These are phyloP conservation scores for Drosophila pseudotalamancana DNA, from an alignment of 2,888 invertebrate genomes.

Conservation along the genomic window DNA sequence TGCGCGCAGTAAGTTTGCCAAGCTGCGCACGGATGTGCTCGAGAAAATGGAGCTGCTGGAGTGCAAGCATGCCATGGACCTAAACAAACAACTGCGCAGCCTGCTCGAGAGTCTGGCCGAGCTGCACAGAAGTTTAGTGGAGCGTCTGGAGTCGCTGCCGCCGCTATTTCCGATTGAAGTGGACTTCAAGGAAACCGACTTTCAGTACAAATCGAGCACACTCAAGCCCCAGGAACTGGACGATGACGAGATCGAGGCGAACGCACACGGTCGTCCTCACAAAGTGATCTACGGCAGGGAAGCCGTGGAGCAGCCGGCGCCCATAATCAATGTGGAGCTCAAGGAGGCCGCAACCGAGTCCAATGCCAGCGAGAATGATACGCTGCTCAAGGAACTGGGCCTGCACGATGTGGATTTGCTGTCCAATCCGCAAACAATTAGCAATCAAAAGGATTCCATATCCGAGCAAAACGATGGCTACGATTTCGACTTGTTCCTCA, in stretches of 20 bases:
- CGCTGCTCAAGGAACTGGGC: constrained; percentile 86
- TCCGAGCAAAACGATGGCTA: constrained; percentile 61
- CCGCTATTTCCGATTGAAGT: constrained; percentile 97
- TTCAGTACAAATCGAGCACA: constrained; percentile 90
- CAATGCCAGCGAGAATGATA: constrained; percentile 54
- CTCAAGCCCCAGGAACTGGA: constrained; percentile 81
- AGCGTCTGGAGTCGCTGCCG: constrained; percentile 90
- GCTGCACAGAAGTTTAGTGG: constrained; percentile 88
- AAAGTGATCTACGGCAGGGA: constrained; percentile 74
- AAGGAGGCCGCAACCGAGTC: constrained; percentile 31
- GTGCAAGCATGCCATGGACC: constrained; percentile 98
- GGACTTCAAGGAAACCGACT: constrained; percentile 95
- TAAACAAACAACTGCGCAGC: constrained; percentile 93
- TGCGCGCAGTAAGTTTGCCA: constrained; percentile 93
- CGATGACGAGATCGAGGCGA: constrained; percentile 76
- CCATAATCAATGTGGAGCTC: constrained; percentile 71
- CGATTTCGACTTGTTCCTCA: constrained; percentile 80
- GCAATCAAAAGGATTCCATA: constrained; percentile 66
- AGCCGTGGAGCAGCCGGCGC: constrained; percentile 78
- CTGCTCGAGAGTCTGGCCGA: constrained; percentile 93
- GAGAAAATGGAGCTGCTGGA: constrained; percentile 98
- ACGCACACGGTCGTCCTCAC: constrained; percentile 7
- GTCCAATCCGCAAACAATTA: constrained; percentile 68
- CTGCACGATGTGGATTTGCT: constrained; percentile 85
- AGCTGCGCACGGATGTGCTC: constrained; percentile 94